Evolutionary conservation across 1,140 invertebrate genomes (phyloP).

Genomic region (Drosophila virilis): DNA sequence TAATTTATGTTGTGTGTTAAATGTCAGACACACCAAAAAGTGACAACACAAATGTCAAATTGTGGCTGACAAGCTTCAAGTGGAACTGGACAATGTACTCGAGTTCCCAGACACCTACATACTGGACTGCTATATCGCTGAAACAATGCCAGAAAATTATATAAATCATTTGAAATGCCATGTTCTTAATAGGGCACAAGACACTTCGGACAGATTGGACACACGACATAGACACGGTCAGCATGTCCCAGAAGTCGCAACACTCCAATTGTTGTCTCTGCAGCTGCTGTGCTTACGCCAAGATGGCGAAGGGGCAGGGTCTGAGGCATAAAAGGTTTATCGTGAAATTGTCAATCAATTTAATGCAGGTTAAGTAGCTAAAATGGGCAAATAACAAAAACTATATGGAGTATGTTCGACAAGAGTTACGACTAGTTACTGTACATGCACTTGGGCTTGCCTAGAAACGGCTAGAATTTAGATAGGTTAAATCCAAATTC

Average conservation of each 20-base stretch:
- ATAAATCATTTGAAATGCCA: slow-evolving; percentile 80
- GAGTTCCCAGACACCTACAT: slow-evolving; percentile 32
- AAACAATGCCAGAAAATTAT: slow-evolving; percentile 73
- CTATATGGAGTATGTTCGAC: background rate
- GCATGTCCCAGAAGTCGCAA: slow-evolving; percentile 51
- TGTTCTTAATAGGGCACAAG: slow-evolving; percentile 74
- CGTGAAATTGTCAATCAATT: slow-evolving; percentile 56
- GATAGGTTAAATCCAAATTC: too few relatives aligned
- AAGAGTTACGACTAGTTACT: too few relatives aligned
- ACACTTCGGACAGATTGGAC: slow-evolving; percentile 64
- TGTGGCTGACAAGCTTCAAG: slow-evolving; percentile 60
- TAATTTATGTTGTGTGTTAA: slow-evolving; percentile 80
- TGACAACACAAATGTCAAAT: slow-evolving; percentile 78
- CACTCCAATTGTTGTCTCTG: slow-evolving; percentile 17
- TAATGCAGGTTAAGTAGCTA: slow-evolving; percentile 1
- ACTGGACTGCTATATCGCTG: slow-evolving; percentile 33
- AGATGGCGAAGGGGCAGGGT: background rate
- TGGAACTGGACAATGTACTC: slow-evolving; percentile 56
- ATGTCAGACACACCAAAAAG: slow-evolving; percentile 68
- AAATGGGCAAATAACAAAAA: background rate
- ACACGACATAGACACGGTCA: slow-evolving; percentile 66
- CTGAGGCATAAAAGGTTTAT: slow-evolving; percentile 38
- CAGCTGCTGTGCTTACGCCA: slow-evolving; percentile 65
- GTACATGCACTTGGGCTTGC: too few relatives aligned
- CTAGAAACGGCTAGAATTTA: too few relatives aligned